Percentiles rank a stretch among this genome's conserved stretches.
These are phyloP conservation scores for Microplitis mediator DNA, from an alignment of 1,140 invertebrate genomes.

Conservation along the genomic window DNA sequence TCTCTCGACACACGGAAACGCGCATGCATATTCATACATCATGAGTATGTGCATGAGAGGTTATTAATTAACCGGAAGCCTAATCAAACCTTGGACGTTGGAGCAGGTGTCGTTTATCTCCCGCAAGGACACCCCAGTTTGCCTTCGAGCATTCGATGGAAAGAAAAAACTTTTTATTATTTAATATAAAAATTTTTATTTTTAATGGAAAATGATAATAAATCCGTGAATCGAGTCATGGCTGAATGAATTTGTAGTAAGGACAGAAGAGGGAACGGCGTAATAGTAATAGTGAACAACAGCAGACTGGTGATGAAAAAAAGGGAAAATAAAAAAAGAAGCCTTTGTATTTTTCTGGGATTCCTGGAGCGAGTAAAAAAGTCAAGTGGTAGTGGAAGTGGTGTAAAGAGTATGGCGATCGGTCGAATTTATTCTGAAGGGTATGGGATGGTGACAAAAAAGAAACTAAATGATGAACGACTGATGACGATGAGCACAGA, in stretches of 20 bases:
- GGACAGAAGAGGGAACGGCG: conserved; percentile 7
- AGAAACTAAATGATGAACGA: conserved; percentile 9
- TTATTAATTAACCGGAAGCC: conserved; percentile 64
- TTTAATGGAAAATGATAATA: conserved; percentile 3
- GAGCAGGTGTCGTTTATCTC: not conserved
- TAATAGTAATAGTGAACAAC: not conserved
- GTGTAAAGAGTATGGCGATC: not conserved
- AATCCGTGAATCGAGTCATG: conserved; percentile 23
- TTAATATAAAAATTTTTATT: conserved; percentile 1
- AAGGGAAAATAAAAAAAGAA: not conserved
- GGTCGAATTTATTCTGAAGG: not conserved
- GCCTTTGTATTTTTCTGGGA: conserved; percentile 5
- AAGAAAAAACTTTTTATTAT: no score
- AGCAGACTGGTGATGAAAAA: not conserved
- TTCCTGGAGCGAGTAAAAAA: not conserved
- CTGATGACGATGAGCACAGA: conserved; percentile 13
- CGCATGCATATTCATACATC: conserved; percentile 60
- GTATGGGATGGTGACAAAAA: conserved; percentile 24
- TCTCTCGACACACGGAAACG: conserved; percentile 51
- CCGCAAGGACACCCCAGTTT: not conserved
- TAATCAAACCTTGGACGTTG: conserved; percentile 56
- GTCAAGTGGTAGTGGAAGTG: not conserved
- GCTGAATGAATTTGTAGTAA: conserved; percentile 14
- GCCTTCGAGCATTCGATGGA: not conserved
- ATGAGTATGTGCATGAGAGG: conserved; percentile 57